These are phyloP conservation scores for Spermophilus dauricus DNA, from an alignment of 2,113 vertebrate genomes.

Conservation along the genomic window DNA sequence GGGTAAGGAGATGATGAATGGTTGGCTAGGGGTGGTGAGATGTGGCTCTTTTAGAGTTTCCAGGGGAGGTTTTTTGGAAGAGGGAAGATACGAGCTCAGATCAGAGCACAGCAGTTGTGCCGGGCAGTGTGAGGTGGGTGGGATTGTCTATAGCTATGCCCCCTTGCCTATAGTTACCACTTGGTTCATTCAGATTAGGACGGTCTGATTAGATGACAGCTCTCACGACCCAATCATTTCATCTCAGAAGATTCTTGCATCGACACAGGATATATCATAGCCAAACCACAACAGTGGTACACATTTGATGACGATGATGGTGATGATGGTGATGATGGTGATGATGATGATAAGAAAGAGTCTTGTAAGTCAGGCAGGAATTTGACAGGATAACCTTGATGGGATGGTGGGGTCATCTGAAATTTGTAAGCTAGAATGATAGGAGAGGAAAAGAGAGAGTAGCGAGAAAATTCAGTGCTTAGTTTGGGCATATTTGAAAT, in stretches of 20 bases:
- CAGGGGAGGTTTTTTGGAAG: neutral
- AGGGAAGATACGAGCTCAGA: neutral
- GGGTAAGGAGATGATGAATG: neutral
- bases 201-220: too few relatives aligned
- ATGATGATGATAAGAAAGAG: neutral
- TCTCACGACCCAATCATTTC: too few relatives aligned
- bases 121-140: neutral
- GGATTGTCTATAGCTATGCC: neutral
- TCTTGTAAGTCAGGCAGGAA: neutral
- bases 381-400: neutral
- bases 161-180: too few relatives aligned
- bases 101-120: neutral
- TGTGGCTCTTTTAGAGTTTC: neutral
- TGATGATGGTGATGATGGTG: too few relatives aligned
- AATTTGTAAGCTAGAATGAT: neutral
- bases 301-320: too few relatives aligned
- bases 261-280: too few relatives aligned
- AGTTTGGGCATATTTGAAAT: neutral
- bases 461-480: neutral
- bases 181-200: too few relatives aligned
- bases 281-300: too few relatives aligned
- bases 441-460: neutral
- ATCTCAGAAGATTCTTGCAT: too few relatives aligned
- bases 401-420: neutral
- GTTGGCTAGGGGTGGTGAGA: neutral